Base-by-base conservation (phyloP, 2,113 vertebrate species). In the Indri indri region DNA sequence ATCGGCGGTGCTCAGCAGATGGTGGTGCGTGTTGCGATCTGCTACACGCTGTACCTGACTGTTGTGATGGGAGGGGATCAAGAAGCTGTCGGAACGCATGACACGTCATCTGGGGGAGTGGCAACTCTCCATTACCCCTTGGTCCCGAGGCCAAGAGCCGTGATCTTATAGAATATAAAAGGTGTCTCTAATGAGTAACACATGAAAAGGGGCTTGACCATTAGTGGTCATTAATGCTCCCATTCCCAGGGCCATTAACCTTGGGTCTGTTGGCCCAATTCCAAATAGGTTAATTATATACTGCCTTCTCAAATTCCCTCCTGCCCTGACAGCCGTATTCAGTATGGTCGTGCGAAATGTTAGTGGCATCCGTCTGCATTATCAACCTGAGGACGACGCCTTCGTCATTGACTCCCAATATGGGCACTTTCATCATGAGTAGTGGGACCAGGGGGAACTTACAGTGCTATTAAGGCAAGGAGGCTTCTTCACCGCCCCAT, bases 201-300 rank as follows among this genome's bases (percentile, higher is more conserved):
- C 91, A 92, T 87, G 52, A 86, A 89, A 91, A 83, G 86, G 88
- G 96, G 91, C 83, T 88, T 96, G 92, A 83, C 96, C 84, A 89
- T 65, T 66, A 63, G 71, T 79, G 96, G 82, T 82, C 91, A 95
- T 94, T 97, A 95, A 97, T 95, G 95, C 76, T 96, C 74, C 95
- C 45, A 63, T 90, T 96, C 95, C 95, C 95, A 65, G 93, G 93
- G 89, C 91, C 95, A 97, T 97, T 97, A 97, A 97, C 95, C 96
- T 90, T 91, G 57, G 93, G 54, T 88, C 89, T 65, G 54, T 96
- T 25, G 79, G 96, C 93, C 80, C 79, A 63, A 30, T 85, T 95
- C 88, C 96, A 98, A 82, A 92, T 97, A 94, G 87, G 96, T 96
- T 98, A 96, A 98, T 97, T 97, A 92, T 20, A 84, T 70, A 54